Conservation (phyloP, 2,888 invertebrate genomes). For the Euplagia quadripunctaria region DNA sequence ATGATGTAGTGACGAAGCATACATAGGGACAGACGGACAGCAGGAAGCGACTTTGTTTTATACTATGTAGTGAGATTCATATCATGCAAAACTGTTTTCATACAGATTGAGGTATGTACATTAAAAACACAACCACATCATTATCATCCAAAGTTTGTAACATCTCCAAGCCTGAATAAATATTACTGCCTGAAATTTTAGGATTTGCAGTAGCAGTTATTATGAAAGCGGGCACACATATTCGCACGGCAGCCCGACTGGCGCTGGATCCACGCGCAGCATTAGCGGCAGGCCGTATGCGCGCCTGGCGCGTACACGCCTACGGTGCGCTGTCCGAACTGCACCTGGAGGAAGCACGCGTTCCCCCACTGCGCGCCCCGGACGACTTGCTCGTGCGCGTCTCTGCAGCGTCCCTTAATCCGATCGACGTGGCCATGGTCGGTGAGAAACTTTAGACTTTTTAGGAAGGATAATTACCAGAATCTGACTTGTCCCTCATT, state of each 20-base stretch:
- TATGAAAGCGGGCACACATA: not conserved
- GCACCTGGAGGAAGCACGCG: constrained; percentile 87
- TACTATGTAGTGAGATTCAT: no score
- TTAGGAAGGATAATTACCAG: not conserved
- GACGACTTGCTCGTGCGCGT: constrained; percentile 94
- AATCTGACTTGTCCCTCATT: not conserved
- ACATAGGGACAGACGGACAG: no score
- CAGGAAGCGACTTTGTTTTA: no score
- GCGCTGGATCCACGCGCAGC: constrained; percentile 11
- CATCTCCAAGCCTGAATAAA: no score
- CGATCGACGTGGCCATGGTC: constrained; percentile 95
- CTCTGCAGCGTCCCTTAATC: constrained; percentile 95
- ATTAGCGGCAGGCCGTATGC: constrained; percentile 83
- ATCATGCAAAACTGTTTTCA: no score
- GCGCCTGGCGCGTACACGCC: constrained; percentile 94
- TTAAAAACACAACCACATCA: no score
- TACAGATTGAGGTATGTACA: no score
- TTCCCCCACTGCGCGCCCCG: constrained; percentile 91
- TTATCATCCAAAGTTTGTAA: no score
- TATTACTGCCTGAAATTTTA: no score
- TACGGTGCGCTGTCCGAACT: constrained; percentile 91
- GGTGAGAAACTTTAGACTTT: constrained; percentile 75
- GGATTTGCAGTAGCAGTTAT: not conserved
- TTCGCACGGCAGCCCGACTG: not conserved
- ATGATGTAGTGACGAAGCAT: no score